Evolutionary conservation across 2,113 vertebrate species (phyloP).

Genomic region (Agelaius tricolor): DNA sequence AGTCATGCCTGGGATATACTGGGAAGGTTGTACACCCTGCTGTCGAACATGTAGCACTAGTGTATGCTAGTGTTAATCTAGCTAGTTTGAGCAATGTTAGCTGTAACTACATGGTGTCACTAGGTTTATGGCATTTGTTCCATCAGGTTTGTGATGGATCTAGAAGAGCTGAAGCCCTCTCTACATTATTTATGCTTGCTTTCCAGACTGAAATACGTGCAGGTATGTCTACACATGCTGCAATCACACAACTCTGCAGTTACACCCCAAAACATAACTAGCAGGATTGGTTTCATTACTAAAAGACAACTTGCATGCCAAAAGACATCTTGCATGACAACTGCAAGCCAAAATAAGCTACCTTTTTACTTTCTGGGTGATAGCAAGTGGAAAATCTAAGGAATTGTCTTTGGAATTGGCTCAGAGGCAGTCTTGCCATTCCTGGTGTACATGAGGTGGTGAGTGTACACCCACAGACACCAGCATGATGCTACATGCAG

Average conservation of each 20-base stretch:
- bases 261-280: background rate
- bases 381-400: background rate
- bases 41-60: background rate
- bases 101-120: background rate
- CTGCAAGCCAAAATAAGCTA: background rate
- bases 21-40: background rate
- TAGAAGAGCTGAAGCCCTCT: background rate
- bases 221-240: background rate
- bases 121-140: background rate
- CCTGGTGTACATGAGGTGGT: background rate
- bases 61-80: background rate
- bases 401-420: background rate
- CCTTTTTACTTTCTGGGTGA: background rate
- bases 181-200: background rate
- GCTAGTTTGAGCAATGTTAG: background rate
- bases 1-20: background rate
- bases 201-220: background rate
- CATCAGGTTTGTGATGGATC: background rate
- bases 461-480: background rate
- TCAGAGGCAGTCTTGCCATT: background rate
- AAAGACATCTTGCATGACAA: background rate
- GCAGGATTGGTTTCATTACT: background rate
- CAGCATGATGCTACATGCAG: fast-evolving
- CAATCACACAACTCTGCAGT: background rate
- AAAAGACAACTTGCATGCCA: background rate